Evolutionary conservation across 2,888 invertebrate species (phyloP).

Genomic region (Teinopalpus imperialis): DNA sequence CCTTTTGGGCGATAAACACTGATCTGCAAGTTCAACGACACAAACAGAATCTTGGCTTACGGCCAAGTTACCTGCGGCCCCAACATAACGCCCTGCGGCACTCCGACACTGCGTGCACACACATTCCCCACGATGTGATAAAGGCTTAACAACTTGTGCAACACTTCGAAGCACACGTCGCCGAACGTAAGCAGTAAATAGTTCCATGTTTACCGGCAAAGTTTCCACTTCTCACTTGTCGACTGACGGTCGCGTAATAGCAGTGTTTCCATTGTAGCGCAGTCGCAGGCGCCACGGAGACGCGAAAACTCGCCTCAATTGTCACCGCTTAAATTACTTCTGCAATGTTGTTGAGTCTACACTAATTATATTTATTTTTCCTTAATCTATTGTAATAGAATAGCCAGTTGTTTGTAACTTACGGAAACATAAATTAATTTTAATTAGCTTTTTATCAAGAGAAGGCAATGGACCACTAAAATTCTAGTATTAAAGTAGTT

Average conservation of each 20-base stretch:
- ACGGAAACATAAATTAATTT: too few species aligned
- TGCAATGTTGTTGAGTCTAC: conserved; percentile 45
- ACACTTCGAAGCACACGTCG: conserved; percentile 70
- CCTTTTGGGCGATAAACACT: conserved; percentile 81
- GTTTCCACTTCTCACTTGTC: conserved; percentile 72
- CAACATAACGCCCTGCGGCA: conserved; percentile 10
- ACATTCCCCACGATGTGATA: conserved; percentile 52
- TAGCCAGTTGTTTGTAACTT: too few species aligned
- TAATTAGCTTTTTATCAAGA: too few species aligned
- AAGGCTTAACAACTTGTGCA: conserved; percentile 76
- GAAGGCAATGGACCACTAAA: too few species aligned
- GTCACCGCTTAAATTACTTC: conserved; percentile 73
- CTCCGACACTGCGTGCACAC: conserved; percentile 6
- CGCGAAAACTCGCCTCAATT: conserved; percentile 48
- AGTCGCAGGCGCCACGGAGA: conserved; percentile 35
- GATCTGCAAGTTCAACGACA: conserved; percentile 78
- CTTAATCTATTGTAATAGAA: background rate
- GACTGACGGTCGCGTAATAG: conserved; percentile 68
- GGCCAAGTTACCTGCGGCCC: conserved; percentile 73
- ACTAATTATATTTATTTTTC: conserved; percentile 66
- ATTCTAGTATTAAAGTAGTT: too few species aligned
- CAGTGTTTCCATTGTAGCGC: conserved; percentile 49
- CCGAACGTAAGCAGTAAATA: conserved; percentile 73
- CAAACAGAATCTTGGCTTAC: conserved; percentile 76
- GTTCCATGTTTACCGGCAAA: conserved; percentile 68